Conservation (phyloP, 2,888 invertebrate species). For the Drosophila multiciliata region DNA sequence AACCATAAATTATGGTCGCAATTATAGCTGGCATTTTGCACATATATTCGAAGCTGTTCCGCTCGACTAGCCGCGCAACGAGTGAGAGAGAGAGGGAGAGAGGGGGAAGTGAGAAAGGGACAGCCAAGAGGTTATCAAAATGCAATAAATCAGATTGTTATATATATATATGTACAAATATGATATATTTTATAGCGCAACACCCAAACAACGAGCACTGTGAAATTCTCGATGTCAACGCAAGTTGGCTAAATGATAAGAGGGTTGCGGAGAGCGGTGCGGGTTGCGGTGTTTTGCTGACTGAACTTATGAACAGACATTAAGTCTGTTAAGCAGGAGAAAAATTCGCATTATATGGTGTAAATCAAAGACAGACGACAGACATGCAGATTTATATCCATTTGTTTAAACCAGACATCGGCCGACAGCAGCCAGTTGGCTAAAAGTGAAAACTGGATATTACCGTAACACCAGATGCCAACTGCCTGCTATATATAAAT, state of each 20-base stretch:
- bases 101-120: slow-evolving; percentile 27
- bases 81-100: neutral
- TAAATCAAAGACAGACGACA: slow-evolving; percentile 67
- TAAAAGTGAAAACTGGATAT: slow-evolving; percentile 70
- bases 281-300: neutral
- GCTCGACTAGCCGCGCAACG: slow-evolving; percentile 32
- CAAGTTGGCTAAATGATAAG: slow-evolving; percentile 2
- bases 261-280: neutral
- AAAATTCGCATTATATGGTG: slow-evolving; percentile 74
- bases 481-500: slow-evolving; percentile 36
- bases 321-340: slow-evolving; percentile 76
- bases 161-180: neutral
- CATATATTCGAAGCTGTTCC: slow-evolving; percentile 57
- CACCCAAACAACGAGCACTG: slow-evolving; percentile 43
- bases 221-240: slow-evolving; percentile 39
- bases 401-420: slow-evolving; percentile 45
- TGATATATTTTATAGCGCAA: slow-evolving; percentile 64
- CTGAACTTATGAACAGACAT: slow-evolving; percentile 71
- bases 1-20: slow-evolving; percentile 71
- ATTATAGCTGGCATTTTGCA: slow-evolving; percentile 72
- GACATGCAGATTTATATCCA: slow-evolving; percentile 66
- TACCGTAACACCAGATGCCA: slow-evolving; percentile 35
- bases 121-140: slow-evolving; percentile 75
- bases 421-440: slow-evolving; percentile 2
- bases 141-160: slow-evolving; percentile 77